Evolutionary conservation across 2,888 invertebrate genomes (phyloP), one percentile per base, ranked within the genome.

Genomic region (Hesperia comma): DNA sequence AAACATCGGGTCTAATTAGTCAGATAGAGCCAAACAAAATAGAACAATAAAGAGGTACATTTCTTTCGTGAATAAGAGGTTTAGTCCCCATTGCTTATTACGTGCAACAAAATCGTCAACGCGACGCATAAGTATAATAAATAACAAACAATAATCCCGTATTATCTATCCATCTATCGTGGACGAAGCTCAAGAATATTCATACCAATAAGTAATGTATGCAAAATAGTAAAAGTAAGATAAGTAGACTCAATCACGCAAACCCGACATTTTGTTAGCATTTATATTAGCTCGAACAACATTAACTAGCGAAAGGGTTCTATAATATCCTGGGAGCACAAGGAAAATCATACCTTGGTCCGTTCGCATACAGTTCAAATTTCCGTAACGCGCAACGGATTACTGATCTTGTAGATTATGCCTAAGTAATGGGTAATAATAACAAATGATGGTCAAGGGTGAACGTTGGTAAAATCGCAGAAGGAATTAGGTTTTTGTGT

Each of bases 201-300:
- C 71, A 71, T 71, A 71, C 69, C 68, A 61, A 71, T 70, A 69
- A 55, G 63, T 89, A 88, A 90, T 88, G 83, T 89, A 91, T 91
- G 91, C 91, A 90, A 90, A 92, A 88, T 88, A 89, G 84, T 84
- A 81, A 83, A 83, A 82, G 79, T 81, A 85, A 81, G 82, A 79
- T 90, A 91, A 91, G 86, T 90, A 86, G 79, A 74, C 76, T 77
- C 79, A 82, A 85, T 83, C 91, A 92, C 91, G 91, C 91, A 82
- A 92, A 85, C 81, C 83, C 80, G 77, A 86, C 91, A 91, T 92
- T 92, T 90, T 88, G 89, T 89, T 88, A 88, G 79, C 88, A 88
- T 90, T 67, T 88, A 88, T 86, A 88, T 86, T 86, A 84, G 77
- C 77, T 77, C 78, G 79, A 83, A 80, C 80, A 77, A 72, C 71